Base-by-base conservation (phyloP, 2,113 vertebrate genomes). In the Cepphus grylle region DNA sequence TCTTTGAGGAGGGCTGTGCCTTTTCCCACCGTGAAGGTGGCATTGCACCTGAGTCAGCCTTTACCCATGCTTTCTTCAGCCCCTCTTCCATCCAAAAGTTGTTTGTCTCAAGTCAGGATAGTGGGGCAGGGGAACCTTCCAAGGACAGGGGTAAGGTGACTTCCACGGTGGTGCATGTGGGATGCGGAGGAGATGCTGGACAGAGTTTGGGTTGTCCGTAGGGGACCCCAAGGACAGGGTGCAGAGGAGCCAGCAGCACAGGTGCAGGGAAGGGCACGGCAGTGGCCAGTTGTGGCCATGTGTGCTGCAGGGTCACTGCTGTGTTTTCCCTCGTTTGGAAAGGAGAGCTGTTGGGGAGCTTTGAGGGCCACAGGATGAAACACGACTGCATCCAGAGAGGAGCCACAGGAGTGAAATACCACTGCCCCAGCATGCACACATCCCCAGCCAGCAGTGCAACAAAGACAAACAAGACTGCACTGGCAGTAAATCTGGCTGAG, bases 191-290 rank as follows among this genome's bases (percentile, higher is more conserved):
- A 79, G 42, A 69, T 12, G 5, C 43, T 50, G 21, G 21, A 43
- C 42, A 72, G 55, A 25, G 18, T 4, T 5, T 12, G 6, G n/a
- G 15, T 32, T 80, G 36, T 34, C 16, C 5, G 0, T 4, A 12
- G 43, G 38, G 43, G 12, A 47, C 14, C 19, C 27, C 15, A 22
- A 17, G 32, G 32, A 36, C 1, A 1, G 38, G 5, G 15, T 21
- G n/a, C 40, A 71, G 27, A 47, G 12, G 18, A 42, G 55, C 19
- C 4, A 1, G 43, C 30, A 61, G 21, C 4, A 0, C 0, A 0
- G 32, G 13, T 40, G 66, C 18, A 42, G 58, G 32, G 32, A 76
- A 38, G 15, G n/a, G 30, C 36, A 56, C 1, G 0, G 36, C 1
- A 1, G 17, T 36, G 62, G 15, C 26, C 43, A 80, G 30, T 13